Percentiles rank a stretch among this genome's conserved stretches.
Evolutionary conservation across 2,888 invertebrate species (phyloP).

Genomic region (Lycaena phlaeas): DNA sequence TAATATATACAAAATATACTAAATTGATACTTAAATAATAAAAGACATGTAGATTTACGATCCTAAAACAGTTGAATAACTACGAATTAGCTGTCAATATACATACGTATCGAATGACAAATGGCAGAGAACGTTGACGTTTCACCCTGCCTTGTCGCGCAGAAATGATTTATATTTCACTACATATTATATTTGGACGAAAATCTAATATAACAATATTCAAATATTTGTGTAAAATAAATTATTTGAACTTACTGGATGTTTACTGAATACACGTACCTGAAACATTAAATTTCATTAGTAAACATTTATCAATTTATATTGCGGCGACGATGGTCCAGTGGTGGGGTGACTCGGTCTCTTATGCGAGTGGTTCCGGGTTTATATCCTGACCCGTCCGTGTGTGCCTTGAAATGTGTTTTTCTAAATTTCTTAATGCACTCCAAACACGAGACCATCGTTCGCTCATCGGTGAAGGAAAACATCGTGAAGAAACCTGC

Average conservation of each 20-base stretch:
- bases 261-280: not conserved
- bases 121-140: conserved; percentile 4
- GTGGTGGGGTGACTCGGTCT: too few species aligned
- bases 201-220: not conserved
- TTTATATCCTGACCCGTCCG: too few species aligned
- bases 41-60: not conserved
- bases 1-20: not conserved
- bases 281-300: not conserved
- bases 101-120: conserved; percentile 2
- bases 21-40: not conserved
- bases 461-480: too few species aligned
- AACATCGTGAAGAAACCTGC: too few species aligned
- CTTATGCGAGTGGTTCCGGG: too few species aligned
- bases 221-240: not conserved
- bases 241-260: not conserved
- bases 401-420: too few species aligned
- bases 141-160: not conserved
- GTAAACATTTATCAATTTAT: too few species aligned
- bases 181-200: not conserved
- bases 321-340: too few species aligned
- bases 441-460: too few species aligned
- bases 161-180: conserved; percentile 5
- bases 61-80: not conserved
- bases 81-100: conserved; percentile 4
- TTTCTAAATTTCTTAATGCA: too few species aligned